Evolutionary conservation across 2,888 invertebrate species (phyloP), one percentile per base, ranked within the genome.

Genomic region (Eilema caniola): DNA sequence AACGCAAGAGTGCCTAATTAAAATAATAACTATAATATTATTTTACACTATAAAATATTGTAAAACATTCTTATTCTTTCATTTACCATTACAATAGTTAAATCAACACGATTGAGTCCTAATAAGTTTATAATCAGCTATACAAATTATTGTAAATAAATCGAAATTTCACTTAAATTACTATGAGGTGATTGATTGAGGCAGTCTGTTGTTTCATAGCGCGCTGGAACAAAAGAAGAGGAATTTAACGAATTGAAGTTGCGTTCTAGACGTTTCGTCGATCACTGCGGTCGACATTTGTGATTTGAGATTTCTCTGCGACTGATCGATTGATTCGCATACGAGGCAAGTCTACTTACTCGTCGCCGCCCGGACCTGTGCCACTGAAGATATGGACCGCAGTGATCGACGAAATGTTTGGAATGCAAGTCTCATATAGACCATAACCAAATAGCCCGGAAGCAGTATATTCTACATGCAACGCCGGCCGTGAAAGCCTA

Each of bases 1-100:
- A 90, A 86, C 83, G 90, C 78, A 92, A 90, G 83, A 81, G 82
- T 75, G 87, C 86, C 37, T 91, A 84, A 71, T 77, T 76, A 76
- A 62, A 75, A 76, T 78, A 69, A 77, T 79, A 66, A 82, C 74
- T 72, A 77, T 81, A 73, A 74, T 75, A 47, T 83, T 84, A 86
- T 86, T 85, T 85, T 83, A 85, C 80, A 85, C 62, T 87, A 87
- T 87, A 87, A 87, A 86, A 72, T 73, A 78, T 69, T 82, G 78
- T 77, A 81, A 82, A 83, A 83, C 79, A 74, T 75, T 71, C 76
- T 71, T 65, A 72, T 74, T 73, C 73, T 84, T 82, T 86, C 68
- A 84, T 81, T 83, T 69, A 65, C 77, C 75, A 73, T 73, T 78
- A 72, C 71, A 71, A 74, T 75, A 61, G 70, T 82, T 73, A 81